These are phyloP conservation scores for Canis aureus DNA, from an alignment of 2,113 vertebrate genomes.

Conservation along the genomic window DNA sequence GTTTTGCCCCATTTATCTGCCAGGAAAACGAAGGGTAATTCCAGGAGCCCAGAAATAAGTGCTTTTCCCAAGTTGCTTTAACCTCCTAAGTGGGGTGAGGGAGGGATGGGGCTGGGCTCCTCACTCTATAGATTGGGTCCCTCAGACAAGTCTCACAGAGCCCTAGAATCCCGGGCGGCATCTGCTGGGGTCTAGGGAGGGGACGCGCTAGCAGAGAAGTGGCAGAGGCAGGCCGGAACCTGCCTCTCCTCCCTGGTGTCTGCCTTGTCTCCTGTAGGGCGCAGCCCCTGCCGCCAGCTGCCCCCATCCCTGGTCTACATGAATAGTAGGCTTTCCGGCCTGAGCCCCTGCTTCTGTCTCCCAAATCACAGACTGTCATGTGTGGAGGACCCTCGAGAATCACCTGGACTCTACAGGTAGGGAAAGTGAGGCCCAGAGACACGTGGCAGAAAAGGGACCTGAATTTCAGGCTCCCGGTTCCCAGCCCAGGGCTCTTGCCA, in stretches of 20 bases:
- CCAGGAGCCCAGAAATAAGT: conserved; percentile 64
- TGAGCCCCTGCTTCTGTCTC: background rate
- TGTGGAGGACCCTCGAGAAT: background rate
- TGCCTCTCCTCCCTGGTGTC: background rate
- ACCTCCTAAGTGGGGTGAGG: conserved; percentile 9
- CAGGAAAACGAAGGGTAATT: conserved; percentile 74
- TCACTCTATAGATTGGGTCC: background rate
- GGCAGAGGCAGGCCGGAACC: background rate
- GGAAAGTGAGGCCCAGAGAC: background rate
- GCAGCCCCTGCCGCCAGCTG: background rate
- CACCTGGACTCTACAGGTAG: background rate
- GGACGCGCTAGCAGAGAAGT: background rate
- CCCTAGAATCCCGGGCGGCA: background rate
- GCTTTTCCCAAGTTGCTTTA: conserved; percentile 49
- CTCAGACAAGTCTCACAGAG: background rate
- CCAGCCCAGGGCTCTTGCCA: background rate
- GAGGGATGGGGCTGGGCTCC: background rate
- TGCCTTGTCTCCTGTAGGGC: background rate
- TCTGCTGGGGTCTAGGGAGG: background rate
- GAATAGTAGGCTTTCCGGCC: background rate
- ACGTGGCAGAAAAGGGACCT: background rate
- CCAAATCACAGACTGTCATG: background rate
- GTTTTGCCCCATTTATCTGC: conserved; percentile 78
- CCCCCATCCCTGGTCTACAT: rapidly evolving
- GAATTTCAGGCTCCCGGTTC: background rate